Base-by-base conservation (phyloP, 2,797 vertebrate species). In the Arctocebus calabarensis region DNA sequence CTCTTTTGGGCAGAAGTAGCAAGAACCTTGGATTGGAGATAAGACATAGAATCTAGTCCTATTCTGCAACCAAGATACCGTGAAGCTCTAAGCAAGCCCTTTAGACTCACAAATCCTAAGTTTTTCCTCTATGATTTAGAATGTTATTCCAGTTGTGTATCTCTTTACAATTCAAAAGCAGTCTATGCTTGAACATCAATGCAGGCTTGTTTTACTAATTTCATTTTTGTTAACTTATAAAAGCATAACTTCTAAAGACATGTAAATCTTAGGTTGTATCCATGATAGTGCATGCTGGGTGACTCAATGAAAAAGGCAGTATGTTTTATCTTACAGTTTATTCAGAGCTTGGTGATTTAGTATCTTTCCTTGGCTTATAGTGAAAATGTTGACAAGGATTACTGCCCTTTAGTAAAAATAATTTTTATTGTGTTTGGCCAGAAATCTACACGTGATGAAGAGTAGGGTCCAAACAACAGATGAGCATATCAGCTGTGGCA, bases 381-480 rank as follows among this genome's bases (percentile, higher is more conserved):
- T 94, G 43, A 88, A 90, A 96, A 97, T 87, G 89, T 97, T 98
- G 97, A 98, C 96, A 97, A 0, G 13, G 77, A 19, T 97, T 97
- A 96, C 84, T 97, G 96, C 37, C 88, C 92, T 96, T 96, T 62
- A 92, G 27, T 95, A 98, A 98, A 98, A 98, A 90, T 96, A 96
- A 95, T 93, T 97, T 97, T 84, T 95, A 97, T 98, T 98, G 95
- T 91, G 71, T 97, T 98, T 97, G 95, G 92, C 96, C 97, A 97
- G 89, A 97, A 64, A 90, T 87, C 74, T 91, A 37, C 40, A 37
- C 82, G 90, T 4, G 13, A 93, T 57, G 86, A 97, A 97, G 57
- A 97, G 95, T 96, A 97, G 81, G 94, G 62, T 89, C 71, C 91
- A 97, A 97, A 97, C 96, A 95, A 93, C 64, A 95, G 57, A 77